phyloP scores from a whole-genome alignment of 2,113 vertebrate species.

The Cochlearius cochlearius region DNA sequence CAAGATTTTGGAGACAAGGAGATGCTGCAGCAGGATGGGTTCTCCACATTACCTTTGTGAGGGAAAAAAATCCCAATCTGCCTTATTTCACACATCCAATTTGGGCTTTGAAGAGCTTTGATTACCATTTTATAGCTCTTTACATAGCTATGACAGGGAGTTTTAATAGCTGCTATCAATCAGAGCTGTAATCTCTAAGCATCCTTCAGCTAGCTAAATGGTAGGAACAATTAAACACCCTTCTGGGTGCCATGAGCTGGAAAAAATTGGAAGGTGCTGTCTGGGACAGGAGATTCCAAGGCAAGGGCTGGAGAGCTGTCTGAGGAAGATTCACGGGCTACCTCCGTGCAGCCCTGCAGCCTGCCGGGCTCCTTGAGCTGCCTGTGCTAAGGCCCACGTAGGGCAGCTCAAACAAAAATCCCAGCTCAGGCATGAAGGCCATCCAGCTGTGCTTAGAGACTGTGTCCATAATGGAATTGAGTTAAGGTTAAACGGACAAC shows the following conservation, averaged over 20 bases:
- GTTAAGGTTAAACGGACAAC: not conserved
- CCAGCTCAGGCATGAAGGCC: not conserved
- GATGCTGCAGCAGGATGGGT: not conserved
- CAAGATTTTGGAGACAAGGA: not conserved
- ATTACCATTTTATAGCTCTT: not conserved
- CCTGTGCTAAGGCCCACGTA: not conserved
- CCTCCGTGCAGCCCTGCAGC: not conserved
- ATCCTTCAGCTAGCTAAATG: not conserved
- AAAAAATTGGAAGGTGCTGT: not conserved
- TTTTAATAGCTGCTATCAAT: not conserved
- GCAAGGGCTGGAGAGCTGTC: not conserved
- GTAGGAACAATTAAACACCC: not conserved
- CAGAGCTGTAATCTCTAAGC: not conserved
- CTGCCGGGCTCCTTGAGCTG: not conserved
- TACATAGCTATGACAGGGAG: not conserved
- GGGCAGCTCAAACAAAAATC: not conserved
- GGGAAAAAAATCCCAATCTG: not conserved
- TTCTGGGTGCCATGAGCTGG: not conserved
- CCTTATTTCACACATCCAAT: not conserved
- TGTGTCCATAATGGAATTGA: rapidly evolving
- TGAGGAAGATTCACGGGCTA: rapidly evolving
- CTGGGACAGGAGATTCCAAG: not conserved
- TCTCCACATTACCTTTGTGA: not conserved
- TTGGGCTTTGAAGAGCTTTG: not conserved
- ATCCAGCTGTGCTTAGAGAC: not conserved